These are phyloP conservation scores for Amazonetta brasiliensis DNA, from an alignment of 2,797 vertebrate genomes.

Conservation along the genomic window DNA sequence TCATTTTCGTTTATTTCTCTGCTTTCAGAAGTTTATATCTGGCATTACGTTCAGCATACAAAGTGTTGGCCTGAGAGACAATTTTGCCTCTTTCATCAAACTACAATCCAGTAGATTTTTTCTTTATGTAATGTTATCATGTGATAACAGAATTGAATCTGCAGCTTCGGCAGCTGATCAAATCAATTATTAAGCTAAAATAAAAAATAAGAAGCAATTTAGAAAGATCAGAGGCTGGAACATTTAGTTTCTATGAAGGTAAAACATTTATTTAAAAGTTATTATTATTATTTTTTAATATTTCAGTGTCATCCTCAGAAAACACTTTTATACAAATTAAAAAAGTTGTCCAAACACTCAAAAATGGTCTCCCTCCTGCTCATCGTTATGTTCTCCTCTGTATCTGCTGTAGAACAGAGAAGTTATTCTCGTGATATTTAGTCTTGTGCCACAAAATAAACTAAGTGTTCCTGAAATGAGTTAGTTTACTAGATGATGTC, in stretches of 20 bases:
- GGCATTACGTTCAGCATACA: background rate
- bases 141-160: background rate
- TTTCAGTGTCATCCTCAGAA: background rate
- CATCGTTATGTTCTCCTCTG: background rate
- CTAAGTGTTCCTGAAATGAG: background rate
- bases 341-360: background rate
- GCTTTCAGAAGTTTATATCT: background rate
- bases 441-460: background rate
- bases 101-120: background rate
- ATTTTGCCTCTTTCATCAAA: background rate
- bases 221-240: background rate
- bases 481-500: background rate
- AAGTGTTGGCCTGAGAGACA: background rate
- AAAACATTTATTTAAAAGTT: background rate
- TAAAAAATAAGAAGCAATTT: background rate
- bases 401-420: background rate
- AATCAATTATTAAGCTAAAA: background rate
- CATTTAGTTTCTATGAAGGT: background rate
- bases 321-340: background rate
- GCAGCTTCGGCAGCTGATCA: background rate
- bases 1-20: background rate
- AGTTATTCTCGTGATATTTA: background rate
- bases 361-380: background rate
- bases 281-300: background rate
- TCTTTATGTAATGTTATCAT: background rate